These are phyloP conservation scores for Manis javanica DNA, from an alignment of 2,797 vertebrate genomes.

Conservation along the genomic window DNA sequence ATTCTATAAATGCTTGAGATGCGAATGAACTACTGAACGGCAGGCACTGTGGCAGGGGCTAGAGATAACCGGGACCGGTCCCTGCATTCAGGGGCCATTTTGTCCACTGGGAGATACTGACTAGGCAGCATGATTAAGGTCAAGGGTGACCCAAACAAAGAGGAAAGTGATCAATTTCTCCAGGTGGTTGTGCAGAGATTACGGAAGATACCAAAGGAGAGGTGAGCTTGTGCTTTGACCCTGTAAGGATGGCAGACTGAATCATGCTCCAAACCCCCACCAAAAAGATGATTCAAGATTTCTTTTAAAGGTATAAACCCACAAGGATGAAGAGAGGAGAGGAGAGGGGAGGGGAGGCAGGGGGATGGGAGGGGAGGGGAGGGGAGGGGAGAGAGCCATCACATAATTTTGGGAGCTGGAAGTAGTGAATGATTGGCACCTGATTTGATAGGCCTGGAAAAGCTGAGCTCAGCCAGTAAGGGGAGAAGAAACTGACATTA, in stretches of 20 bases:
- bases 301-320: background rate
- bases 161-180: too few relatives aligned
- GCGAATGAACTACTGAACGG: background rate
- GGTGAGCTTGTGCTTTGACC: background rate
- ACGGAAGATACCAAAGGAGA: background rate
- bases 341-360: too few relatives aligned
- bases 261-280: fast-evolving
- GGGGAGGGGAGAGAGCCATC: too few relatives aligned
- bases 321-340: background rate
- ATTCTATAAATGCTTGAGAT: too few relatives aligned
- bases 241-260: background rate
- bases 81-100: background rate
- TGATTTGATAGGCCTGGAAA: fast-evolving
- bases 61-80: background rate
- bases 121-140: background rate
- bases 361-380: too few relatives aligned
- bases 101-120: background rate
- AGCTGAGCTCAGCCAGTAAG: fast-evolving
- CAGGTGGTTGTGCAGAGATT: background rate
- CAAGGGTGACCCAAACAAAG: background rate
- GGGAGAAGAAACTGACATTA: fast-evolving
- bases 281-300: background rate
- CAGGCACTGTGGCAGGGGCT: background rate
- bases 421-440: background rate
- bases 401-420: background rate